Base-by-base conservation (phyloP, 2,888 invertebrate genomes). In the Agonopterix alstromeriana region DNA sequence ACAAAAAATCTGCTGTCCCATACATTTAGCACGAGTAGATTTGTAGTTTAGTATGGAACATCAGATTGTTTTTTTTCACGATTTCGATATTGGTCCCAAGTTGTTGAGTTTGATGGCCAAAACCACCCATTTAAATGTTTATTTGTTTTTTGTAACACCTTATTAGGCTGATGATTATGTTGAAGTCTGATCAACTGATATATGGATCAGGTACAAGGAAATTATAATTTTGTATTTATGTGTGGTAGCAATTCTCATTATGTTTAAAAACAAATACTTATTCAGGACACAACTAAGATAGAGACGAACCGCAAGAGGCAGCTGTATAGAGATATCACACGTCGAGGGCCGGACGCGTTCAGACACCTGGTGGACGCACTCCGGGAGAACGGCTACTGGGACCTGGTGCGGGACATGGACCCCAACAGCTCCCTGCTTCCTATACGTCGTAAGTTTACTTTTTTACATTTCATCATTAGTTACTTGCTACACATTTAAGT, bases 341-440 rank as follows among this genome's bases (percentile, higher is more conserved):
- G 84, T 36, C 82, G 92, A 8, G 92, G 92, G 0, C 92, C 92
- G 0, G 60, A 69, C 1, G 92, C 92, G 1, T 92, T 90, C 57
- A 60, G 72, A 1, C 72, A 74, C 11, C 65, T 92, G 1, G 63
- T 90, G 10, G 82, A 87, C 10, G 71, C 87, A 0, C 73, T 90
- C 0, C 67, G 73, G 14, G 83, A 89, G 59, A 68, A 73, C 10
- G 88, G 88, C 12, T 72, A 82, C 58, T 86, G 84, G 85, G 70
- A 85, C 56, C 61, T 89, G 40, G 81, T 82, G 36, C 64, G 80
- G 1, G 77, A 79, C 10, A 60, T 86, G 10, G 80, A 84, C 48
- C 87, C 86, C 1, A 62, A 72, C 52, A 78, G 76, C 48, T 61
- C 70, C 0, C 57, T 80, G 40, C 73, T 70, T 45, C 38, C 1